Evolutionary conservation across 1,140 invertebrate genomes (phyloP).

Genomic region (Pemphigus obesinymphae): DNA sequence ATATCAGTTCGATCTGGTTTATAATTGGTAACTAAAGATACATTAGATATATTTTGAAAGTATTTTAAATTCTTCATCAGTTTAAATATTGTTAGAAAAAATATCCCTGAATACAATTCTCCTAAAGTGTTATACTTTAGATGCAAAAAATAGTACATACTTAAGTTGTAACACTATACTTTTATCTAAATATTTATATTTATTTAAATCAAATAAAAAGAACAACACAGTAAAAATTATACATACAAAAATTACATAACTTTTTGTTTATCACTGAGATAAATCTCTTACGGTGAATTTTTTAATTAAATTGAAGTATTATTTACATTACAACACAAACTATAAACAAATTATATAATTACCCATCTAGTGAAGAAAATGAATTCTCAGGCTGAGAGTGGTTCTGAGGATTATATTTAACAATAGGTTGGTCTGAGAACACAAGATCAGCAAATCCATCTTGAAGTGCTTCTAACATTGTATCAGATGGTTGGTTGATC

Average conservation of each 20-base stretch:
- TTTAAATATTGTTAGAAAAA: constrained; percentile 8
- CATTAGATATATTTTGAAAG: background rate
- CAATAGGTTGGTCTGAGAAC: constrained; percentile 10
- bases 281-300: constrained; percentile 1
- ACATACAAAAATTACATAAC: constrained; percentile 16
- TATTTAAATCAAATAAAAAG: constrained; percentile 7
- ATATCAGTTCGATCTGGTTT: constrained; percentile 1
- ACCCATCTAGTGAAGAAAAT: constrained; percentile 23
- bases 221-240: constrained; percentile 20
- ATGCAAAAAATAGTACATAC: background rate
- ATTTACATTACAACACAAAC: background rate
- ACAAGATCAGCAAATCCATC: constrained; percentile 2
- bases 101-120: constrained; percentile 1
- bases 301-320: constrained; percentile 17
- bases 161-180: background rate
- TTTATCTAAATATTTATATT: constrained; percentile 9
- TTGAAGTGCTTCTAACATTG: background rate
- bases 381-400: background rate
- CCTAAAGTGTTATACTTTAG: constrained; percentile 11
- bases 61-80: background rate
- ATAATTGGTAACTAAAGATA: constrained; percentile 12
- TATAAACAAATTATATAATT: background rate
- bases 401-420: constrained; percentile 14
- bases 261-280: background rate
- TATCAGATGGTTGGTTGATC: background rate